Conservation (phyloP, 2,888 invertebrate species). For the Pristionchus maxplancki region DNA sequence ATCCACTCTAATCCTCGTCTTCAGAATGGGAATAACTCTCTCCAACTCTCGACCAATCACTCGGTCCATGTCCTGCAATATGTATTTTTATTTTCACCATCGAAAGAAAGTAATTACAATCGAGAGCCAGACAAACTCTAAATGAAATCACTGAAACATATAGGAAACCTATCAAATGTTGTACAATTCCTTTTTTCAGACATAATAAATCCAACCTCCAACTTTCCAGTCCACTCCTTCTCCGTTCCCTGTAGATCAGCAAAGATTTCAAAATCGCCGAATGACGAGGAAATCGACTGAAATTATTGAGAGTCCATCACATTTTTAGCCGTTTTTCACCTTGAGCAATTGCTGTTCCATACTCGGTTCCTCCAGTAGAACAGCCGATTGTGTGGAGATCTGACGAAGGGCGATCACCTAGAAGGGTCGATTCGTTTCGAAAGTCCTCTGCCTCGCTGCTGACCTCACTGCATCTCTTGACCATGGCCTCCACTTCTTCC, state of each 20-base stretch:
- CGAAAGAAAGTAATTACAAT: too few relatives aligned
- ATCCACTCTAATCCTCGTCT: conserved; percentile 84
- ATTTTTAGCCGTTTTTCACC: conserved; percentile 66
- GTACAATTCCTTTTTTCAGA: too few relatives aligned
- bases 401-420: conserved; percentile 86
- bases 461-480: conserved; percentile 81
- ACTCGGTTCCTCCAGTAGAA: conserved; percentile 85
- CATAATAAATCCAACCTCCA: conserved; percentile 78
- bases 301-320: background rate
- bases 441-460: conserved; percentile 79
- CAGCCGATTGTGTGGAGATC: conserved; percentile 86
- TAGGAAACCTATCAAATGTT: too few relatives aligned
- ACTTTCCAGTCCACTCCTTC: conserved; percentile 84
- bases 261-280: conserved; percentile 68
- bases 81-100: too few relatives aligned
- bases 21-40: conserved; percentile 87
- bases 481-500: background rate
- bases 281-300: conserved; percentile 65
- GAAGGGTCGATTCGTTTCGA: conserved; percentile 32
- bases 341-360: conserved; percentile 84
- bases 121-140: too few relatives aligned
- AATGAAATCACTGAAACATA: too few relatives aligned
- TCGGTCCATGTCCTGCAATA: conserved; percentile 80
- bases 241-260: conserved; percentile 85
- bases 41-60: conserved; percentile 87